Evolutionary conservation across 2,113 vertebrate genomes (phyloP).

Genomic region (Tursiops truncatus): DNA sequence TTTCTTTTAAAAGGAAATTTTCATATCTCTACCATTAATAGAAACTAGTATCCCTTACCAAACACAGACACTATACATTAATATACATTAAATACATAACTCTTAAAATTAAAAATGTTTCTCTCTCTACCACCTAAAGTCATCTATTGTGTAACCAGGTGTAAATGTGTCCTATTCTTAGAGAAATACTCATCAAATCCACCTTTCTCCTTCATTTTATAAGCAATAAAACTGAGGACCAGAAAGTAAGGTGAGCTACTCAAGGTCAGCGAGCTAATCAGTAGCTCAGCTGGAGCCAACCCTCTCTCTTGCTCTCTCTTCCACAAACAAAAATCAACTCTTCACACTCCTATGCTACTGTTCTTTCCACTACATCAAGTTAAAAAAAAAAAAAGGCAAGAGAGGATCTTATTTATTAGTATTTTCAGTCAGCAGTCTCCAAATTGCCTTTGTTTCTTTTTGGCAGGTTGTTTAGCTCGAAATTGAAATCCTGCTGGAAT

Average conservation of each 20-base stretch:
- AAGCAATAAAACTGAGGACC: not conserved
- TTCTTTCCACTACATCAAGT: not conserved
- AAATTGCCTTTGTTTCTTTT: slow-evolving; percentile 14
- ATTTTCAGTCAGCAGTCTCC: slow-evolving; percentile 16
- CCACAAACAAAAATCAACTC: slow-evolving; percentile 5
- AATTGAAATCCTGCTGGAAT: slow-evolving; percentile 3
- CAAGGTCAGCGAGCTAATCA: not conserved
- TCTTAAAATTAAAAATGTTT: not conserved
- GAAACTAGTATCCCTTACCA: not conserved
- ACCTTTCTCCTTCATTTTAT: not conserved
- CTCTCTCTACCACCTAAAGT: not conserved
- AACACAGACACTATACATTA: not conserved
- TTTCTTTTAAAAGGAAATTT: not conserved
- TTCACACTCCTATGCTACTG: not conserved
- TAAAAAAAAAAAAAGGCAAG: not conserved
- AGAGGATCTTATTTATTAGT: slow-evolving; percentile 24
- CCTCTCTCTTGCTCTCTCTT: not conserved
- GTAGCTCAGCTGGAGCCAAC: not conserved
- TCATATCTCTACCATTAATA: not conserved
- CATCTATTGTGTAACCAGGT: not conserved
- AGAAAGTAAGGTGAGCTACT: not conserved
- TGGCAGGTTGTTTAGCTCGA: slow-evolving; percentile 11
- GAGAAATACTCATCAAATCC: not conserved
- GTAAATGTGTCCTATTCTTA: not conserved
- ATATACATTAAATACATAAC: not conserved